These are phyloP conservation scores for Drosophila greeni DNA, from an alignment of 2,888 invertebrate species.

Conservation along the genomic window DNA sequence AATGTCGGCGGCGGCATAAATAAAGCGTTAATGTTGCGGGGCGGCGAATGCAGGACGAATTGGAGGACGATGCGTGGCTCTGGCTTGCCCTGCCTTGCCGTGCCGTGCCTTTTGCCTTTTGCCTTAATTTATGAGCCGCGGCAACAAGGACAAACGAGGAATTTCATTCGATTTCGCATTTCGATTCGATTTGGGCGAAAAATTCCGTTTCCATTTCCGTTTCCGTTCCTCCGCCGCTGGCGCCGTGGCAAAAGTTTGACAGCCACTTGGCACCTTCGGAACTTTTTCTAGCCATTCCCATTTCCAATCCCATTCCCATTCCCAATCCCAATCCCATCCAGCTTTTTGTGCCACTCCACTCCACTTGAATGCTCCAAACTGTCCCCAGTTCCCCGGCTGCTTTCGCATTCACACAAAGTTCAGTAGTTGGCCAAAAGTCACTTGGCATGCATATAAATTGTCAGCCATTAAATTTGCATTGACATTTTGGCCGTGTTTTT, in stretches of 20 bases:
- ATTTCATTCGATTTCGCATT: conserved; percentile 56
- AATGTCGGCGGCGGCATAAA: conserved; percentile 68
- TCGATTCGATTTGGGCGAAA: conserved; percentile 52
- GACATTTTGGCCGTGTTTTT: conserved; percentile 67
- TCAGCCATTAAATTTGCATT: conserved; percentile 73
- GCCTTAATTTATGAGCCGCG: conserved; percentile 65
- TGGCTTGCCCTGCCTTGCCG: background rate
- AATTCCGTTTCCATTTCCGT: conserved; percentile 22
- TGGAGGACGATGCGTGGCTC: conserved; percentile 54
- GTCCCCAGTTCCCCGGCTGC: conserved; percentile 33
- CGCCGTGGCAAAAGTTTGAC: conserved; percentile 63
- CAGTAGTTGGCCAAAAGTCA: conserved; percentile 73
- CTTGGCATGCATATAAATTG: conserved; percentile 74
- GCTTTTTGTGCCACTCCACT: conserved; percentile 25
- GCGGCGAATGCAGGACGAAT: conserved; percentile 17
- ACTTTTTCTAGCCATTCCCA: conserved; percentile 52
- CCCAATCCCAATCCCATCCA: conserved; percentile 3
- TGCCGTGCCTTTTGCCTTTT: conserved; percentile 2
- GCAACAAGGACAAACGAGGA: conserved; percentile 40
- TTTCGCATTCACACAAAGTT: conserved; percentile 54
- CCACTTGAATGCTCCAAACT: conserved; percentile 22
- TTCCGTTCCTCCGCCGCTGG: conserved; percentile 7
- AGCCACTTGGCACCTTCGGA: conserved; percentile 72
- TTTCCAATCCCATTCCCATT: conserved; percentile 1
- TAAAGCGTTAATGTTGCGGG: conserved; percentile 67